phyloP scores from a whole-genome alignment of 2,113 vertebrate species.

The Conger conger region DNA sequence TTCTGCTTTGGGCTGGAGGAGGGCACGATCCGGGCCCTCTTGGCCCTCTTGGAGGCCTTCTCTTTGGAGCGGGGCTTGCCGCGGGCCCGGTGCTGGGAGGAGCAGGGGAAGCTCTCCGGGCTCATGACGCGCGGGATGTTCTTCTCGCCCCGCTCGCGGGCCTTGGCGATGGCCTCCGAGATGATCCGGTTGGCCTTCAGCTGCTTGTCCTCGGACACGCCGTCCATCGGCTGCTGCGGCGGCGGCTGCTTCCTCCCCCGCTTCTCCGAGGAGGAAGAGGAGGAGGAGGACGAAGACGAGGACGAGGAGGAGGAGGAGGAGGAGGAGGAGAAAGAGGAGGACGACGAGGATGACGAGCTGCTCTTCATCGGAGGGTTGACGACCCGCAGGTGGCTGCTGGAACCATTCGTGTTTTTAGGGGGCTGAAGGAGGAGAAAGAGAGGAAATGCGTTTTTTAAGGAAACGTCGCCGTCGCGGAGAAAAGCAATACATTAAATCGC shows the following conservation, averaged over 20 bases:
- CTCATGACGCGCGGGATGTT: conserved; percentile 97
- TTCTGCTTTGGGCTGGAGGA: conserved; percentile 89
- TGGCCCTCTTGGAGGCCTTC: conserved; percentile 83
- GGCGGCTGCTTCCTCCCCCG: conserved; percentile 60
- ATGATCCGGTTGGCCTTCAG: conserved; percentile 98
- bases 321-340: conserved; percentile 68
- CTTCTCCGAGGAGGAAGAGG: conserved; percentile 58
- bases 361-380: conserved; percentile 90
- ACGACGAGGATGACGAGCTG: conserved; percentile 70
- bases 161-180: conserved; percentile 94
- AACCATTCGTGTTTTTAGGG: conserved; percentile 92
- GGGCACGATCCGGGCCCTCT: conserved; percentile 62
- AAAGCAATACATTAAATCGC: not conserved
- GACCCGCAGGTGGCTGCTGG: conserved; percentile 78
- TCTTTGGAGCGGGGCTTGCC: conserved; percentile 76
- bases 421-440: conserved; percentile 74
- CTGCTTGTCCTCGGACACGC: conserved; percentile 82
- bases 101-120: conserved; percentile 92
- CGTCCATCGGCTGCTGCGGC: conserved; percentile 72
- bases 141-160: conserved; percentile 90
- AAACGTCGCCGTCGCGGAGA: not conserved
- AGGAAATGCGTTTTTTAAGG: not conserved
- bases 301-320: conserved; percentile 63
- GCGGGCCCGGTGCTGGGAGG: conserved; percentile 72
- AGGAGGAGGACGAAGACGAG: conserved; percentile 38